These are phyloP conservation scores for Belonocnema kinseyi DNA, from an alignment of 1,140 invertebrate species.

Conservation along the genomic window DNA sequence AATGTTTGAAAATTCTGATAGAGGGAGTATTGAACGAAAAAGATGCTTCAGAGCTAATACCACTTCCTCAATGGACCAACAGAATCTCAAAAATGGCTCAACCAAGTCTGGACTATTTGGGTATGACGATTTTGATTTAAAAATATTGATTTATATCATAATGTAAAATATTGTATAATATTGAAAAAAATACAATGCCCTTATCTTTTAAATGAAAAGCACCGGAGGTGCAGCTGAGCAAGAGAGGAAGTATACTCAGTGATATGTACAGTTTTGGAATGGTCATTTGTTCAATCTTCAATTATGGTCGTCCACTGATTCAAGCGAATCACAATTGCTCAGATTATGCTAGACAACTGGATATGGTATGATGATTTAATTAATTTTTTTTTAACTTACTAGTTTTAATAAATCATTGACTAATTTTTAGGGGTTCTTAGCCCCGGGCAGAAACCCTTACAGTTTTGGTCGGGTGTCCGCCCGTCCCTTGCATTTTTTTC, in stretches of 20 bases:
- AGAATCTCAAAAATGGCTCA: conserved; percentile 94
- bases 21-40: conserved; percentile 80
- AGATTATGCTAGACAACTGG: conserved; percentile 92
- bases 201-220: conserved; percentile 75
- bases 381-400: no score
- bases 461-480: no score
- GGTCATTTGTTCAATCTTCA: conserved; percentile 94
- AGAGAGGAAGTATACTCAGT: conserved; percentile 88
- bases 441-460: no score
- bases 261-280: conserved; percentile 98
- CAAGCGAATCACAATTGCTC: conserved; percentile 92
- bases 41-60: conserved; percentile 83
- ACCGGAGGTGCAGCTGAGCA: conserved; percentile 91
- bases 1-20: not conserved
- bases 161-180: no score
- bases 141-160: not conserved
- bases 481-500: no score
- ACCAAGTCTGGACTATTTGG: conserved; percentile 93
- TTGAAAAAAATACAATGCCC: no score
- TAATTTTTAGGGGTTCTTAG: not conserved
- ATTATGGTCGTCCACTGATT: conserved; percentile 89
- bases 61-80: conserved; percentile 90
- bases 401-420: not conserved
- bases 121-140: conserved; percentile 75
- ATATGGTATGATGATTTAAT: conserved; percentile 82